Conservation (phyloP, 2,888 invertebrate genomes). For the Heteromurus nitidus region DNA sequence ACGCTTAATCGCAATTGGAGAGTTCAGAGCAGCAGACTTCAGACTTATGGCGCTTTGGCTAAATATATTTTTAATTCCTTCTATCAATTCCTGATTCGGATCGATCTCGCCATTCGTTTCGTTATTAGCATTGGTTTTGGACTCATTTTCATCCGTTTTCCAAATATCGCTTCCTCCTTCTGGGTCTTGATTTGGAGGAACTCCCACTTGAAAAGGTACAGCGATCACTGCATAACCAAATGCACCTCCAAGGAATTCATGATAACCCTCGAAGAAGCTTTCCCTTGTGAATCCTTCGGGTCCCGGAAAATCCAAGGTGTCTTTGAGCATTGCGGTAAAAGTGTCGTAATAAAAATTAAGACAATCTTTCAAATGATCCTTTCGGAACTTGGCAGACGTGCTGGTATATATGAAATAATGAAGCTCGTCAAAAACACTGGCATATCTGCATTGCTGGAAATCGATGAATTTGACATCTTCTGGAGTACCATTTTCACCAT, state of each 20-base stretch:
- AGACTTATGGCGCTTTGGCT: neutral
- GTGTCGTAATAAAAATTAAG: slow-evolving; percentile 58
- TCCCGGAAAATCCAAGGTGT: neutral
- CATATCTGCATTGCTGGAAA: slow-evolving; percentile 59
- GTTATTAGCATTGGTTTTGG: too few relatives aligned
- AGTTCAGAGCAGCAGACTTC: neutral
- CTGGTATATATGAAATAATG: slow-evolving; percentile 67
- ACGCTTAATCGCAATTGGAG: slow-evolving; percentile 9
- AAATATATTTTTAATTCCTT: neutral
- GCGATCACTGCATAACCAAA: slow-evolving; percentile 26
- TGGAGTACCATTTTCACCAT: slow-evolving; percentile 46
- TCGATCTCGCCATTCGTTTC: too few relatives aligned
- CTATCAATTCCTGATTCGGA: too few relatives aligned
- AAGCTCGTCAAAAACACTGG: slow-evolving; percentile 67
- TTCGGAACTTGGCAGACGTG: slow-evolving; percentile 60
- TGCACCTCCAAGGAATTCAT: slow-evolving; percentile 12
- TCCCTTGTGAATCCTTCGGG: slow-evolving; percentile 22
- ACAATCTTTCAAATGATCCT: slow-evolving; percentile 28
- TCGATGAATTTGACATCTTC: slow-evolving; percentile 66
- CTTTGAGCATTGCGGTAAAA: slow-evolving; percentile 12
- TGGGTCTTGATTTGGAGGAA: neutral
- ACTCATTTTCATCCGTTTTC: too few relatives aligned
- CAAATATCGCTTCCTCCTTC: neutral
- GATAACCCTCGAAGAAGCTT: slow-evolving; percentile 20
- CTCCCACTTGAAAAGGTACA: slow-evolving; percentile 40